These are phyloP conservation scores for Fukomys damarensis DNA, from an alignment of 2,113 vertebrate genomes.

Conservation along the genomic window DNA sequence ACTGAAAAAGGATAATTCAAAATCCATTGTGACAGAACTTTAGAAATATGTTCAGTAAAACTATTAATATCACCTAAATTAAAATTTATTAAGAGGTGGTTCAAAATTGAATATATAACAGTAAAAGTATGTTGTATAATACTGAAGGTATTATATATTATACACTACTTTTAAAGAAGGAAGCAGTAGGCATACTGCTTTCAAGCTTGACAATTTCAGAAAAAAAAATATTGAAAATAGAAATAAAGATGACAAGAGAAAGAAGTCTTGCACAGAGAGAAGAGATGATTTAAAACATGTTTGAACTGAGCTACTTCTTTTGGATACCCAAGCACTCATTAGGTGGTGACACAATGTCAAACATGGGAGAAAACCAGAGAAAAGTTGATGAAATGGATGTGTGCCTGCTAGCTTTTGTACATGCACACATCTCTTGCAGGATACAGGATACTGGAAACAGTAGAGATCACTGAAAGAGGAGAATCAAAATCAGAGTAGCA, in stretches of 20 bases:
- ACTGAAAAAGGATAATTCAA: not conserved
- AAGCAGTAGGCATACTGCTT: not conserved
- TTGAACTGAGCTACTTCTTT: not conserved
- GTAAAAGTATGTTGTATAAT: not conserved
- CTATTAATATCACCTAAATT: conserved; percentile 20
- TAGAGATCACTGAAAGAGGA: not conserved
- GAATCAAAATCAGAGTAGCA: not conserved
- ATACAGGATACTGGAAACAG: not conserved
- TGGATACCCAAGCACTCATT: not conserved
- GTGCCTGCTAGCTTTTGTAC: no score
- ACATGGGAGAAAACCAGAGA: not conserved
- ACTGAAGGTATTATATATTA: not conserved
- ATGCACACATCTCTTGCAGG: no score
- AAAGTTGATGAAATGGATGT: not conserved
- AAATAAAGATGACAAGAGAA: not conserved
- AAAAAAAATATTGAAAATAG: not conserved
- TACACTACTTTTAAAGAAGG: not conserved
- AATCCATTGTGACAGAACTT: conserved; percentile 20
- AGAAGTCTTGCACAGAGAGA: not conserved
- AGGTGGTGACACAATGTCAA: not conserved
- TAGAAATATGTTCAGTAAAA: conserved; percentile 31
- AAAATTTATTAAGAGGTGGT: not conserved
- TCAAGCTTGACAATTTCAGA: not conserved
- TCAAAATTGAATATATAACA: conserved; percentile 19
- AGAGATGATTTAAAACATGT: not conserved